Base-by-base conservation (phyloP, 2,113 vertebrate species). In the Brachionichthys hirsutus region DNA sequence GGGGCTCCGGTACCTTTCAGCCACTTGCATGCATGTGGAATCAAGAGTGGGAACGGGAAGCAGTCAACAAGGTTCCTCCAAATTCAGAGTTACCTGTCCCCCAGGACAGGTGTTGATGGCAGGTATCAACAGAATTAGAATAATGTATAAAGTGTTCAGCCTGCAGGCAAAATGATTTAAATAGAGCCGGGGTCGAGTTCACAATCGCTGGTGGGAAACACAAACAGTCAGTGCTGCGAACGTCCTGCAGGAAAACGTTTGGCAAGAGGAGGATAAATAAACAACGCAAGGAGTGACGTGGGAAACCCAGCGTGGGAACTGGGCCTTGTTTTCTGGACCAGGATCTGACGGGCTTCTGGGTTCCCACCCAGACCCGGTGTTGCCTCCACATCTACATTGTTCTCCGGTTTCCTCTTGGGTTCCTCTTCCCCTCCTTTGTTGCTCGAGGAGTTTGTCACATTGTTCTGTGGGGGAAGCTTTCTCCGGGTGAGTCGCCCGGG, bases 221-320 rank as follows among this genome's bases (percentile, higher is more conserved):
- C 68, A 84, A 83, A 84, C 84, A 78, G 12, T 16, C 58, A 35
- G 63, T 11, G 36, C 12, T 17, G 49, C 51, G 55, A 67, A 53
- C 70, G 67, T 70, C 61, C 47, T 57, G 69, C 43, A 44, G 84
- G 82, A 89, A 89, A 63, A 48, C 9, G 51, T 82, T 63, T 11
- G 19, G 81, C 82, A 81, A 69, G 48, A 75, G 54, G 66, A 77
- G 61, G 54, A 82, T 83, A 88, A 86, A 88, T 72, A 87, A 69
- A 86, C 73, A 82, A 64, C 54, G 48, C 35, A 30, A 61, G 71
- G 46, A 43, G 56, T 76, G 20, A 67, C 72, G 80, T 84, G 83
- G 87, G 89, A 92, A 92, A 62, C 67, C 83, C 83, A 51, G 48
- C 30, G 78, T 89, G 88, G 82, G 88, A 92, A 91, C 75, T 76